Evolutionary conservation across 2,888 invertebrate species (phyloP), one percentile per base, ranked within the genome.

Genomic region (Drosophila parthenogenetica): DNA sequence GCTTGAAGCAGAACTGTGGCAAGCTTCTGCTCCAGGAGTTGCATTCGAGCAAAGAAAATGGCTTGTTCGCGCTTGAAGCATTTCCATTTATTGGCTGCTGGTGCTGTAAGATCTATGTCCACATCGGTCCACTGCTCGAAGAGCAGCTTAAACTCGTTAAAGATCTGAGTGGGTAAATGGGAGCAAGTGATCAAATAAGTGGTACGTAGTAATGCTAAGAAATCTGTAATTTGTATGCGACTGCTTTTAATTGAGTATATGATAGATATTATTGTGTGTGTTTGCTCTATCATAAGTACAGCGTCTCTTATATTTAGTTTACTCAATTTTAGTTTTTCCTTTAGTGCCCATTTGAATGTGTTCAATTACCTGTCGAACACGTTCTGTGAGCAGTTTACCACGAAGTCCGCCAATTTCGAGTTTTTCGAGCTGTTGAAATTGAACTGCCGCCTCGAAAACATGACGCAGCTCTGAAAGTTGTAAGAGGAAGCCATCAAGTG

Each of bases 351-450:
- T 13, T 35, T 8, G 29, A 35, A 32, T 32, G 11, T 32, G 32
- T 46, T 13, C 16, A 37, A 5, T 55, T 54, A 92, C 92, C 81
- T 86, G 85, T 42, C 87, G 69, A 5, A 92, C 78, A 43, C 90
- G 82, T 4, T 90, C 89, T 1, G 91, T 92, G 0, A 91, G 86
- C 13, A 84, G 63, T 78, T 90, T 92, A 8, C 92, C 92, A 37
- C 88, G 84, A 46, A 89, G 57, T 1, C 92, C 92, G 43, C 95
- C 95, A 67, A 97, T 94, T 92, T 97, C 97, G 0, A 97, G 94
- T 90, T 97, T 97, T 91, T 98, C 98, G 66, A 98, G 92, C 90
- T 97, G 97, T 64, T 95, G 93, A 90, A 97, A 97, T 90, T 98
- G 98, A 5, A 95, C 93, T 0, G 96, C 96, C 0, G 96, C 95